Evolutionary conservation across 2,888 invertebrate species (phyloP), one percentile per base, ranked within the genome.

Genomic region (Sphaerophoria rueppellii): DNA sequence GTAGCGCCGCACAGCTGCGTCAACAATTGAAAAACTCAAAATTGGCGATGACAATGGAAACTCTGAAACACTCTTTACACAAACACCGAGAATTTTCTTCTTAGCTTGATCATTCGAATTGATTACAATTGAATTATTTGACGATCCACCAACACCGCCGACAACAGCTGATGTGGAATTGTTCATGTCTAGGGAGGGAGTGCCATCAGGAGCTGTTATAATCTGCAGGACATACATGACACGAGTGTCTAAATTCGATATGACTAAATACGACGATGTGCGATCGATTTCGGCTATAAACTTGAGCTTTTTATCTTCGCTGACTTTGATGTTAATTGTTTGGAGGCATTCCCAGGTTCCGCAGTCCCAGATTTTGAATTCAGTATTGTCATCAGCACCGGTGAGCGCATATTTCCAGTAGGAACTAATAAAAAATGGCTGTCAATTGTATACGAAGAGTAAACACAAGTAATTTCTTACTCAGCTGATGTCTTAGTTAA

Each of bases 371-470:
- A 96, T 93, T 92, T 98, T 98, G 71, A 99, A 93, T 89, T 97
- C 96, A 0, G 96, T 95, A 92, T 98, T 98, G 90, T 96, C 95
- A 86, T 96, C 95, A 0, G 97, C 96, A 0, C 98, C 98, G 0
- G 99, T 98, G 54, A 99, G 94, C 0, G 97, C 98, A 92, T 96
- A 98, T 91, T 98, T 98, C 99, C 99, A 99, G 92, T 98, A 98
- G 3, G 91, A 88, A 90, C 96, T 95, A 12, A 95, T 88, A 6
- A 35, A 75, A 35, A 4, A 50, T n/a, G n/a, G n/a, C 35, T 35
- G 14, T 11, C 11, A 5, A 34, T 40, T 43, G 40, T 37, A 2
- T 40, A 16, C 9, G 0, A 2, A 11, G 32, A 32, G 4, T 16
- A 1, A 43, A 6, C 0, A 9, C 12, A 9, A 43, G 12, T 9